Conservation (phyloP, 2,797 vertebrate genomes). For the Dromococcyx pavoninus region DNA sequence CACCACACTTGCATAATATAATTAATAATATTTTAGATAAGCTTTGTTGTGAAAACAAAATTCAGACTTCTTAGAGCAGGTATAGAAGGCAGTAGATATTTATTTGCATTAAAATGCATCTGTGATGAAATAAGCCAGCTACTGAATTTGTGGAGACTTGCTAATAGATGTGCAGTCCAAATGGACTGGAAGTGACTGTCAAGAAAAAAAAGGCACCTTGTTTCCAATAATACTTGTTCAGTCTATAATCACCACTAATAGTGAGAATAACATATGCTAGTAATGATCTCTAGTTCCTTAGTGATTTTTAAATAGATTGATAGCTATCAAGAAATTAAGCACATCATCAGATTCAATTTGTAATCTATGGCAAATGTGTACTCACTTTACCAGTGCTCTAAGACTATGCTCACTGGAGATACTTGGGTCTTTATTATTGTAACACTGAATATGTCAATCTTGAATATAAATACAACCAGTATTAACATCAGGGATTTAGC, state of each 20-base stretch:
- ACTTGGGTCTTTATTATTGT: neutral
- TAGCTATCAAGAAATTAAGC: neutral
- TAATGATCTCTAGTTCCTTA: neutral
- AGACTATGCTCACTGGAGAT: neutral
- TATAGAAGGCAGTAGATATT: neutral
- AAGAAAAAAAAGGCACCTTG: neutral
- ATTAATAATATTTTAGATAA: neutral
- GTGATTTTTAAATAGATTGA: neutral
- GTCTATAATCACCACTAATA: neutral
- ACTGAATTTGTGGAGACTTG: neutral
- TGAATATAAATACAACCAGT: neutral
- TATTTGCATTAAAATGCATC: neutral
- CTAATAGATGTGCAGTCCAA: neutral
- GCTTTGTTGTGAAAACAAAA: too few relatives aligned
- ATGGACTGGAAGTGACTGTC: neutral
- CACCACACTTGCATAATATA: neutral
- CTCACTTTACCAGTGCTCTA: neutral
- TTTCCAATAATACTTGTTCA: neutral
- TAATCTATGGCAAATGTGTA: neutral
- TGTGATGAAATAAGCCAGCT: neutral
- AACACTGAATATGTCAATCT: neutral
- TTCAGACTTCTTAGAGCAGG: neutral
- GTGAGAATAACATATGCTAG: neutral
- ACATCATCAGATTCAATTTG: neutral
- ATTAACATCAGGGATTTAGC: constrained; percentile 44